Base-by-base conservation (phyloP, 2,888 invertebrate species). In the Clitarchus hookeri region DNA sequence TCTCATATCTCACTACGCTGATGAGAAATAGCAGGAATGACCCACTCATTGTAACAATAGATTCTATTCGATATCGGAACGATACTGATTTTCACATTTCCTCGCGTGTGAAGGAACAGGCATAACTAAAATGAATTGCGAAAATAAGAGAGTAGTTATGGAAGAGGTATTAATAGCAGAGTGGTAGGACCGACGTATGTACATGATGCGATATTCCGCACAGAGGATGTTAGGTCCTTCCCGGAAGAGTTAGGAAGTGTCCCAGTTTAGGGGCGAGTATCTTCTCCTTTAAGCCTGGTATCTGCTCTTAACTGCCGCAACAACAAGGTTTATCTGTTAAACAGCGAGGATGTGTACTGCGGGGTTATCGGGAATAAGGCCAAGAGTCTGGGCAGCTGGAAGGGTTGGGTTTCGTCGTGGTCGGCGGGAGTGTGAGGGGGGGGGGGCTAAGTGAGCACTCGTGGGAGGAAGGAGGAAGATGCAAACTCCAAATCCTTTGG, bases 321-420 rank as follows among this genome's bases (percentile, higher is more conserved):
- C 65, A 65, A 65, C 65, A 65, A 65, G 65, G 65, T 65, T 65
- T 65, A 65, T 65, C 65, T 65, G 65, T 65, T 65, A 65, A 65
- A 65, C 65, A 65, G 65, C 65, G 65, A 19, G 65, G 23, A n/a
- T 65, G 65, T 19, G 23, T n/a, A 19, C 13, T 19, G 23, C 23
- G 8, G 65, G 65, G 65, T 65, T 65, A 65, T 65, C 65, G 65
- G 65, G 65, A 6, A 65, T n/a, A 65, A 65, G 23, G 65, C 65
- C 65, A 19, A 23, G 65, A 65, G n/a, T 65, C 48, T 48, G 48
- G 48, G 48, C 48, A 48, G 48, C 48, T 48, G 48, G 48, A 13
- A 13, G 48, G 48, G 36, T 36, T n/a, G n/a, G n/a, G n/a, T n/a
- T n/a, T n/a, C n/a, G n/a, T n/a, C n/a, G n/a, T n/a, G 65, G 19